Base-by-base conservation (phyloP, 2,797 vertebrate genomes). In the Chaunax sp. region DNA sequence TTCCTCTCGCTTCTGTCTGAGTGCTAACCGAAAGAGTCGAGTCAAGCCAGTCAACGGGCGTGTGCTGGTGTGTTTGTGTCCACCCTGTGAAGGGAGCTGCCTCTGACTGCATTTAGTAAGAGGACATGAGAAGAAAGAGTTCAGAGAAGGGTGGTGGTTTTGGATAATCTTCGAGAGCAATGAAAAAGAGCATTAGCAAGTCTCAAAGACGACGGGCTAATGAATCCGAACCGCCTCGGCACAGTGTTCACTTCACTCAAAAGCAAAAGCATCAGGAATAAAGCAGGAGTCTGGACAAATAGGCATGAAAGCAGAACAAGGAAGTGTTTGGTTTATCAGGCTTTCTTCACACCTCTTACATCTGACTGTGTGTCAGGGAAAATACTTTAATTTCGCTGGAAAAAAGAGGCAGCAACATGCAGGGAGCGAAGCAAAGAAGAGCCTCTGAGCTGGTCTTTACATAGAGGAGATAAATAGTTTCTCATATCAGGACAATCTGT, bases 151-250 rank as follows among this genome's bases (percentile, higher is more conserved):
- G 53, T 6, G 60, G 53, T 6, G 38, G 72, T 66, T 72, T 80
- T 77, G 73, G 64, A 82, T 85, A 61, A 81, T 82, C 61, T 72
- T 66, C 75, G 73, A 83, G 62, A 51, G 61, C 59, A 80, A 80
- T 83, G 78, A 78, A 86, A 86, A 81, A 64, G 43, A 69, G 57
- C 72, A 81, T 88, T 83, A 81, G 80, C 69, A 54, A 30, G 28
- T 30, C 9, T 30, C 30, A 71, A 63, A 62, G 69, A 65, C 68
- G 78, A 76, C 22, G 78, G 69, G 71, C 71, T 77, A 82, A 85
- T 78, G 72, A 81, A 59, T 44, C 26, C 30, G 19, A 20, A 25
- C 43, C 25, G 56, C 60, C 45, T 35, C 59, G 15, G 52, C 64
- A 25, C 40, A 4, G 63, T 69, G 46, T 67, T 68, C 64, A 70